A percentile compares a stretch with the other conserved stretches of the same genome.
phyloP scores from a whole-genome alignment of 2,888 invertebrate genomes.

The Melitaea athalia region DNA sequence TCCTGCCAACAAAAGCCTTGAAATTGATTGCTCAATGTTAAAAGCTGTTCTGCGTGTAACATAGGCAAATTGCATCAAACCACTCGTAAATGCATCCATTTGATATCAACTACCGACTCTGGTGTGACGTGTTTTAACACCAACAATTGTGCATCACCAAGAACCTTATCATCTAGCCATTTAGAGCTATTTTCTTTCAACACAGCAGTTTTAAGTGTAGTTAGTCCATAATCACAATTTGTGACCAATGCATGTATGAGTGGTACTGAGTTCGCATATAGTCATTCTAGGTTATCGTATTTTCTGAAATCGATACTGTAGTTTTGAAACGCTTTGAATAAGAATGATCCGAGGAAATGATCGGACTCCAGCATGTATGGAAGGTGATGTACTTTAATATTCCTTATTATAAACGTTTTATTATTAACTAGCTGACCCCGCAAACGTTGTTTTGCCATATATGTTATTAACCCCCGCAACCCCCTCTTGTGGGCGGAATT shows the following conservation, averaged over 20 bases:
- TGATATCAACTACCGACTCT: slow-evolving; percentile 60
- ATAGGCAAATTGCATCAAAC: slow-evolving; percentile 34
- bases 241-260: slow-evolving; percentile 28
- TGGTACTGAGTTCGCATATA: slow-evolving; percentile 24
- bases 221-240: slow-evolving; percentile 35
- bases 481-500: too few relatives aligned
- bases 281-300: slow-evolving; percentile 16
- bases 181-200: slow-evolving; percentile 16
- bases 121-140: slow-evolving; percentile 62
- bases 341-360: slow-evolving; percentile 16
- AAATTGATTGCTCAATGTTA: slow-evolving; percentile 37
- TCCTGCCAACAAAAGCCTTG: slow-evolving; percentile 34
- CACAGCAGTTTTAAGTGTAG: slow-evolving; percentile 16
- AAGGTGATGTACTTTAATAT: slow-evolving; percentile 13
- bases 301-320: not conserved
- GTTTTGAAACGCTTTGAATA: not conserved
- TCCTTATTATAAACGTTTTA: not conserved
- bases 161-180: slow-evolving; percentile 7
- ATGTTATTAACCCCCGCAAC: too few relatives aligned
- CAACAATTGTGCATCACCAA: slow-evolving; percentile 9
- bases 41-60: slow-evolving; percentile 41
- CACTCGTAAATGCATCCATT: slow-evolving; percentile 59
- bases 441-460: too few relatives aligned
- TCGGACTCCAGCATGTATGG: slow-evolving; percentile 10
- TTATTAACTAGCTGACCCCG: too few relatives aligned